Percentiles rank a stretch among this genome's conserved stretches.
Conservation (phyloP, 2,888 invertebrate species). For the Aspidiotus rigidus region DNA sequence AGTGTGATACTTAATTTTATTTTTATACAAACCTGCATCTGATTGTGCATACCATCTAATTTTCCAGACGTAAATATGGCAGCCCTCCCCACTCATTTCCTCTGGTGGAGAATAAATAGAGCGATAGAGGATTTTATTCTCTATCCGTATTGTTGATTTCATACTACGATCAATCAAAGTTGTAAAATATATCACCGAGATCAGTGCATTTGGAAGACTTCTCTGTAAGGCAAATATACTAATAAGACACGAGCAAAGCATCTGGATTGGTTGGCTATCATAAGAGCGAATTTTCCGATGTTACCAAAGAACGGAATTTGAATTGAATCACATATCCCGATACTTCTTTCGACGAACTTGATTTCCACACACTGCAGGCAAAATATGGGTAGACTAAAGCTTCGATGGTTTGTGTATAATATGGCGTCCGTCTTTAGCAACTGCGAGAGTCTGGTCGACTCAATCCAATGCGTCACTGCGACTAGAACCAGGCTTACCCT, state of each 20-base stretch:
- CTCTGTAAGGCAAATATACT: slow-evolving; percentile 37
- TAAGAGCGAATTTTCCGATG: slow-evolving; percentile 14
- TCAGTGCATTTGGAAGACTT: slow-evolving; percentile 32
- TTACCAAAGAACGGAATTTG: slow-evolving; percentile 44
- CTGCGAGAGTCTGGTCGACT: no score
- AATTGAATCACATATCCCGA: no score
- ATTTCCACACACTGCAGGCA: no score
- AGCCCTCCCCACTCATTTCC: no score
- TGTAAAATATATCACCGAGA: slow-evolving; percentile 37
- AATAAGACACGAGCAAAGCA: slow-evolving; percentile 14
- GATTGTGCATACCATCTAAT: slow-evolving; percentile 40
- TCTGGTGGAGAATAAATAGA: no score
- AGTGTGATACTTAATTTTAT: no score
- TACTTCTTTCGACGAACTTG: no score
- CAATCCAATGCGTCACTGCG: no score
- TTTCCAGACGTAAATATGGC: slow-evolving; percentile 44
- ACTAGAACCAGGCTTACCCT: no score
- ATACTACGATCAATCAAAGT: slow-evolving; percentile 35
- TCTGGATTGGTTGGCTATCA: slow-evolving; percentile 6
- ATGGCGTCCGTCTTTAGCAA: no score
- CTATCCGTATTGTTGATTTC: slow-evolving; percentile 18
- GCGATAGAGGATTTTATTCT: slow-evolving; percentile 36
- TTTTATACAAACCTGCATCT: slow-evolving; percentile 32
- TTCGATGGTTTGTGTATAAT: no score
- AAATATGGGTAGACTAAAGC: no score